Conservation (phyloP, 2,113 vertebrate species). For the Crotalus horridus region DNA sequence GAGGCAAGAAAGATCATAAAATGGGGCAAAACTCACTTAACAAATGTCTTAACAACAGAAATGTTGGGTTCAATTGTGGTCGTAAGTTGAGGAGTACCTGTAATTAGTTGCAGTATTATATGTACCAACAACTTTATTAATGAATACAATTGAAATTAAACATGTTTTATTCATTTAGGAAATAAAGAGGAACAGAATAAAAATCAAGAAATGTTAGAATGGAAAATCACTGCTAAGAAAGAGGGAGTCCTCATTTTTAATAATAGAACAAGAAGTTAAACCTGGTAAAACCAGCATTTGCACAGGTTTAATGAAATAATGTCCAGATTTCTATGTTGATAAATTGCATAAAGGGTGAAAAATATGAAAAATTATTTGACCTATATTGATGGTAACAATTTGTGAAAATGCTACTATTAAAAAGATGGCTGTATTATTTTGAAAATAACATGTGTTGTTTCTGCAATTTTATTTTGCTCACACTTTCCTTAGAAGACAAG, state of each 20-base stretch:
- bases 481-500: neutral
- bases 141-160: neutral
- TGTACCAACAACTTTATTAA: neutral
- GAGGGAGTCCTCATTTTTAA: slow-evolving; percentile 2
- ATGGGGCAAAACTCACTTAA: neutral
- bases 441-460: neutral
- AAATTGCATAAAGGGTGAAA: neutral
- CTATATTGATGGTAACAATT: neutral
- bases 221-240: neutral
- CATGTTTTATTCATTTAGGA: neutral
- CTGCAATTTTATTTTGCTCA: neutral
- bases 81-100: neutral
- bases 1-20: neutral
- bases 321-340: neutral
- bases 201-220: neutral
- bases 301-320: neutral
- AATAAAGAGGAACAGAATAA: neutral
- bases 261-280: neutral
- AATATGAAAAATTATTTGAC: neutral
- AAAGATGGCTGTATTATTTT: neutral
- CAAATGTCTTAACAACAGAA: neutral
- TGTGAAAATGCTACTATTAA: neutral
- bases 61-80: neutral
- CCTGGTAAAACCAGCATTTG: neutral
- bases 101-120: neutral